These are phyloP conservation scores for Reinhardtius hippoglossoides DNA, from an alignment of 2,113 vertebrate genomes.

Conservation along the genomic window DNA sequence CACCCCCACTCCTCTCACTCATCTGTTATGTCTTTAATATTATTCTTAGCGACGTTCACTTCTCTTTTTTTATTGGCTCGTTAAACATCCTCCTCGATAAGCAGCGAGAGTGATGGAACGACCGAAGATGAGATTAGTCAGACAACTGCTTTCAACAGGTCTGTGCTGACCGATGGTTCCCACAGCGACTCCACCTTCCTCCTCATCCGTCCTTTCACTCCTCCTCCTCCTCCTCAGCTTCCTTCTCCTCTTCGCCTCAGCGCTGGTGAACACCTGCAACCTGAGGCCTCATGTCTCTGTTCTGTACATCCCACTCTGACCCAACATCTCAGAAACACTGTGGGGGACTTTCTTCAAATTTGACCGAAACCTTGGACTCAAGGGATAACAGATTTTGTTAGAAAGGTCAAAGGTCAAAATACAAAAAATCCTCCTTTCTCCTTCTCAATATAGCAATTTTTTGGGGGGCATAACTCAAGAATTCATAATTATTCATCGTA, in stretches of 20 bases:
- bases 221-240: background rate
- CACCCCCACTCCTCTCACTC: background rate
- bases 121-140: constrained; percentile 57
- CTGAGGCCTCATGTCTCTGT: background rate
- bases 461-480: too few relatives aligned
- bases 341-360: background rate
- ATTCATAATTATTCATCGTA: too few relatives aligned
- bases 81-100: constrained; percentile 53
- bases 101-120: constrained; percentile 43
- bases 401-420: too few relatives aligned
- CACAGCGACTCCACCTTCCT: constrained; percentile 5
- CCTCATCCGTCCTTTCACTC: background rate
- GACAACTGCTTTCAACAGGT: constrained; percentile 57
- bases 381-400: too few relatives aligned
- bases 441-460: too few relatives aligned
- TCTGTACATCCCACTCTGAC: background rate
- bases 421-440: too few relatives aligned
- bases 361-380: background rate
- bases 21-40: constrained; percentile 23
- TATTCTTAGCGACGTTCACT: constrained; percentile 39
- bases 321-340: too few relatives aligned
- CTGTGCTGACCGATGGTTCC: constrained; percentile 36
- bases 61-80: constrained; percentile 54
- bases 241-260: background rate
- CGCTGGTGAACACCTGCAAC: background rate